A percentile compares a stretch with the other conserved stretches of the same genome.
phyloP scores from a whole-genome alignment of 2,113 vertebrate species.

The Taxidea taxus region DNA sequence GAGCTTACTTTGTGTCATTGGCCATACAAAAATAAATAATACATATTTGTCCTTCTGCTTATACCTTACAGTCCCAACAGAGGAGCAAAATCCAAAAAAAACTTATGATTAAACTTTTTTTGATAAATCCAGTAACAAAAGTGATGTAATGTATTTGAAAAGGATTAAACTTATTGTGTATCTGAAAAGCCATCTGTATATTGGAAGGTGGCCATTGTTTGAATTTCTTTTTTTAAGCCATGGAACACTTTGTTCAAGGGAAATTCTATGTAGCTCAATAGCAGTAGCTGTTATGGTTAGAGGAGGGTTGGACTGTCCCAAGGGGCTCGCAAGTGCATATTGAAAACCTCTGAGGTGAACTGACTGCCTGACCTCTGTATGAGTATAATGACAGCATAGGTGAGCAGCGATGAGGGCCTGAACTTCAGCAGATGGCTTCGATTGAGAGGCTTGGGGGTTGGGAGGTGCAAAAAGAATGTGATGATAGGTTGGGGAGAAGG shows the following conservation, averaged over 20 bases:
- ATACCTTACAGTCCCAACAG: background rate
- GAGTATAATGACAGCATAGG: background rate
- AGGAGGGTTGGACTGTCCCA: background rate
- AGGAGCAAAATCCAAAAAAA: background rate
- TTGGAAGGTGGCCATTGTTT: background rate
- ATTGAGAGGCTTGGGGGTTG: background rate
- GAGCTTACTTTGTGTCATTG: background rate
- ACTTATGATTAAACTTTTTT: background rate
- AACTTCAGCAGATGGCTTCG: background rate
- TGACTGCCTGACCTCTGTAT: background rate
- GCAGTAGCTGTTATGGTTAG: background rate
- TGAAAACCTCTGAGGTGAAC: background rate
- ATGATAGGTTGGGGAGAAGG: background rate
- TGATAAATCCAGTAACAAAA: background rate
- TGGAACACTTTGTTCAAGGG: background rate
- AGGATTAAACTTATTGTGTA: background rate
- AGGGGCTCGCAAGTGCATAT: background rate
- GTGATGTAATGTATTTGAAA: background rate
- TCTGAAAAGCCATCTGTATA: constrained; percentile 21
- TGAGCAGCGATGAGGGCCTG: background rate
- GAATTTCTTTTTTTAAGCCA: background rate
- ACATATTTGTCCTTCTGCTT: background rate
- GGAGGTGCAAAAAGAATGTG: background rate
- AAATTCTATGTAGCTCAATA: background rate
- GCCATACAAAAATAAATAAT: background rate